Evolutionary conservation across 2,113 vertebrate species (phyloP), one percentile per base, ranked within the genome.

Genomic region (Zingel zingel): DNA sequence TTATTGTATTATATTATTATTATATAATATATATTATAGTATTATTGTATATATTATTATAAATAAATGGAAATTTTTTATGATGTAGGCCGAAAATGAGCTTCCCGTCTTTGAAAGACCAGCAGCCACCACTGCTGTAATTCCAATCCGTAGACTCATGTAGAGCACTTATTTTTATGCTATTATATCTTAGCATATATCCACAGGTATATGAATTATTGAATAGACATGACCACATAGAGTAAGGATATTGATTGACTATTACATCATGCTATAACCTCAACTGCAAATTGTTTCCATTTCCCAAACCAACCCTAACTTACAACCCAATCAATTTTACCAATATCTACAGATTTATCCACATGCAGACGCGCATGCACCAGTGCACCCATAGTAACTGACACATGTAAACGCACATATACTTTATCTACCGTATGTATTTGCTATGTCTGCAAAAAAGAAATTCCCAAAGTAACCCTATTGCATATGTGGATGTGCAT

Each of bases 201-300:
- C 15, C 36, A 36, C 15, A 59, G 21, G 13, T 36, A 33, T 6
- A 36, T 25, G 39, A 9, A 43, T 43, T 43, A 43, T 43, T 43
- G 8, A 43, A 43, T 2, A 43, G 39, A 43, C 39, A 11, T 9
- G 3, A 65, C 25, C 25, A 48, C 21, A 10, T 7, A 43, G 39
- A 43, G 9, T 43, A 1, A 43, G 36, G 23, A 27, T 11, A 10
- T 45, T 27, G 18, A 15, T 2, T 10, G 6, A 54, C 25, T 7
- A 54, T 75, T 63, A 63, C 16, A 25, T 68, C 58, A 73, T 9
- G 36, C 51, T 65, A 25, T 66, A 21, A 58, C 21, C 15, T 19
- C 14, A 39, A 5, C 53, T 59, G 43, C 54, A 77, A 18, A 71
- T 54, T 27, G 27, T 36, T 74, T 63, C 27, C 27, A 43, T 74